Evolutionary conservation across 2,797 vertebrate genomes (phyloP), one percentile per base, ranked within the genome.

Genomic region (Helostoma temminkii): DNA sequence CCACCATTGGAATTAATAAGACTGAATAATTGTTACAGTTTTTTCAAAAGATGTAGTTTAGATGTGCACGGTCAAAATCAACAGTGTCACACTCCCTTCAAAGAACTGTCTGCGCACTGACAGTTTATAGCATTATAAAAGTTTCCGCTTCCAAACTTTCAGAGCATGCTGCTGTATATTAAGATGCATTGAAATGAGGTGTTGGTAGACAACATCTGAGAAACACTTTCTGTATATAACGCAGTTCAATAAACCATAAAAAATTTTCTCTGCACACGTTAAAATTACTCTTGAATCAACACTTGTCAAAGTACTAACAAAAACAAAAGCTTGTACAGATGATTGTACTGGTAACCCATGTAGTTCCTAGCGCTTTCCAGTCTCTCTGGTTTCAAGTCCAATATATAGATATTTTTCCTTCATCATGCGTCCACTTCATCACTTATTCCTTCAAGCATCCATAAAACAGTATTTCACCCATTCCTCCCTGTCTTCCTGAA

Each of bases 401-500:
- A n/a, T n/a, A 58, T 47, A 37, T 66, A 55, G 12, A 28, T 30
- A 42, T 78, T 74, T 71, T 50, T 53, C 43, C 22, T 63, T 68
- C 66, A 62, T 66, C 59, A 59, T 50, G 50, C 42, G 14, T n/a
- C n/a, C n/a, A n/a, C n/a, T n/a, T n/a, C n/a, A 32, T 71, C 74
- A 76, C 76, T 69, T 41, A 39, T 42, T 66, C 67, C 71, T 63
- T 78, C 41, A 37, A 57, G 69, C 83, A 78, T 78, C 61, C 64
- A 52, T 68, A 28, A 69, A 66, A 67, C 66, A 71, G 58, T 73
- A 64, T 65, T 76, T 67, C 82, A 58, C 46, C 56, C 47, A 26
- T 67, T 81, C 61, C 61, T 77, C 66, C 72, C 82, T 61, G 37
- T 78, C 66, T 72, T 47, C 85, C 53, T 62, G 83, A 14, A 4